Conservation (phyloP, 2,797 vertebrate genomes). For the Cyprinodon diabolis region DNA sequence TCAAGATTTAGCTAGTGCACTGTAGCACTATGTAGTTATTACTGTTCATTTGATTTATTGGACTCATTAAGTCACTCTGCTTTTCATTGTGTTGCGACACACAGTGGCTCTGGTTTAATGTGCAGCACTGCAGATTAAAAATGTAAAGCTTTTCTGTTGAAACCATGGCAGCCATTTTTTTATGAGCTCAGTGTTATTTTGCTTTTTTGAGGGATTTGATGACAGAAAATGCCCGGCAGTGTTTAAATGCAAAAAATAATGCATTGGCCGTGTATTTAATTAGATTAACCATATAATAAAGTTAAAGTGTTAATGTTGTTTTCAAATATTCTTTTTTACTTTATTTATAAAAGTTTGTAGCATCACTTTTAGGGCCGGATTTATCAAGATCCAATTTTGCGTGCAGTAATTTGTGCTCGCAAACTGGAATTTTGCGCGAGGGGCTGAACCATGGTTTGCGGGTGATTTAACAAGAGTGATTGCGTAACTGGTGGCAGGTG, state of each 20-base stretch:
- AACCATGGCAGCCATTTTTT: not conserved
- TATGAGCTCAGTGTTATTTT: not conserved
- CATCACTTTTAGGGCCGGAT: too few species aligned
- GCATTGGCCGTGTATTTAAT: constrained; percentile 11
- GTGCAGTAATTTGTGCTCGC: too few species aligned
- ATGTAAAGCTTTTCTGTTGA: not conserved
- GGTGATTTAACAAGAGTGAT: too few species aligned
- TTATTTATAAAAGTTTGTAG: not conserved
- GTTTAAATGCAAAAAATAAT: constrained; percentile 26
- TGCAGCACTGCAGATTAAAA: constrained; percentile 3
- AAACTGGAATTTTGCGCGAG: too few species aligned
- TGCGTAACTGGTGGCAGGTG: too few species aligned
- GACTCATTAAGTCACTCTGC: constrained; percentile 38
- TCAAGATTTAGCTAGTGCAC: constrained; percentile 40
- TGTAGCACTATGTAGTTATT: constrained; percentile 38
- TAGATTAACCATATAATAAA: too few species aligned
- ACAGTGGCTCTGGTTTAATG: constrained; percentile 14
- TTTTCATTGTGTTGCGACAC: constrained; percentile 2
- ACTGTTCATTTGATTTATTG: constrained; percentile 49
- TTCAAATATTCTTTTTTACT: not conserved
- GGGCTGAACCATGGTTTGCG: too few species aligned
- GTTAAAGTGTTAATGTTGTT: not conserved
- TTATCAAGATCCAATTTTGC: too few species aligned
- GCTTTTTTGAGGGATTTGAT: constrained; percentile 12
- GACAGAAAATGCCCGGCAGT: not conserved